Percentiles rank a stretch among this genome's conserved stretches.
Evolutionary conservation across 2,888 invertebrate species (phyloP).

Genomic region (Andricus quercusramuli): DNA sequence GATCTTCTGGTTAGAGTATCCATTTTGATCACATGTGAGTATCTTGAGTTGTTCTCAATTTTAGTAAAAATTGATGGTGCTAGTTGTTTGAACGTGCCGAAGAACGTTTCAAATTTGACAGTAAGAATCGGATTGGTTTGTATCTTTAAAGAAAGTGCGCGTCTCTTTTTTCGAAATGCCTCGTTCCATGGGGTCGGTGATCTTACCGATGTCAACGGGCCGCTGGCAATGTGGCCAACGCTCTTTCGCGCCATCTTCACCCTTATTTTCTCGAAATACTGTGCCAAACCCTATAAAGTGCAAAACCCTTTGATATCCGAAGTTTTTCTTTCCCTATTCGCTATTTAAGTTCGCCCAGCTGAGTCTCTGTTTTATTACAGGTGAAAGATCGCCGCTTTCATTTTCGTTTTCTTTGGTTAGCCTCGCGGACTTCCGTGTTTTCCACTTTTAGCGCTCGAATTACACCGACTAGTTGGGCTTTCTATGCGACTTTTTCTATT

Average conservation of each 20-base stretch:
- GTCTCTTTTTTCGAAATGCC: constrained; percentile 42
- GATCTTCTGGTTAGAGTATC: constrained; percentile 92
- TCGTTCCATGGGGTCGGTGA: constrained; percentile 34
- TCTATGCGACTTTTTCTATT: constrained; percentile 39
- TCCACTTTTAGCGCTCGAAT: constrained; percentile 44
- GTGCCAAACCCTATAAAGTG: constrained; percentile 31
- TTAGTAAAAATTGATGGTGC: constrained; percentile 70
- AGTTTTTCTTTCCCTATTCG: constrained; percentile 36
- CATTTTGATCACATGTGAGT: constrained; percentile 95
- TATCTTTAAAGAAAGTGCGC: constrained; percentile 47
- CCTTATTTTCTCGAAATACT: constrained; percentile 61
- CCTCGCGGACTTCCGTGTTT: constrained; percentile 46
- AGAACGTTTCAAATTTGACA: constrained; percentile 58
- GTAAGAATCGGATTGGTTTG: constrained; percentile 60
- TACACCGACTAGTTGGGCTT: constrained; percentile 35
- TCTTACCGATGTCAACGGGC: constrained; percentile 64
- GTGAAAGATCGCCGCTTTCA: not conserved
- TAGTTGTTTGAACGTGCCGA: constrained; percentile 59
- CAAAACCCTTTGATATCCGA: not conserved
- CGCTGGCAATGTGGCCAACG: constrained; percentile 69
- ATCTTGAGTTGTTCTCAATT: constrained; percentile 78
- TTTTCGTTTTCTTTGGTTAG: constrained; percentile 63
- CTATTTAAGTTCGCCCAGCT: not conserved
- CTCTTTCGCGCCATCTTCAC: constrained; percentile 81
- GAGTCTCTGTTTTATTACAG: not conserved